Evolutionary conservation across 2,113 vertebrate genomes (phyloP).

Genomic region (Piprites chloris): DNA sequence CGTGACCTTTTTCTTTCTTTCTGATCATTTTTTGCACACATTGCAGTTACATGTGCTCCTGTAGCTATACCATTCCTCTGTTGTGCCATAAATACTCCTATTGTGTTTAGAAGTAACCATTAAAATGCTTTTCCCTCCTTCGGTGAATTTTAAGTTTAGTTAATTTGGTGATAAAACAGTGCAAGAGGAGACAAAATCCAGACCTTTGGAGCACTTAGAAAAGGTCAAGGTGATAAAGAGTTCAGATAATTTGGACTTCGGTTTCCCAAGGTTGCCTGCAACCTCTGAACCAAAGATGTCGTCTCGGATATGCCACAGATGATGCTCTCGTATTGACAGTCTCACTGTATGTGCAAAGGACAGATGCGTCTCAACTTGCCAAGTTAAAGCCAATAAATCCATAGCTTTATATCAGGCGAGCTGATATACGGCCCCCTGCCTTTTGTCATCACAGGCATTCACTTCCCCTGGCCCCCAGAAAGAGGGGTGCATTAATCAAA

Average conservation of each 20-base stretch:
- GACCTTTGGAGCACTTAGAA: conserved; percentile 22
- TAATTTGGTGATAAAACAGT: conserved; percentile 29
- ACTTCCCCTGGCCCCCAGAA: conserved; percentile 74
- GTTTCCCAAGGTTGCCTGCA: conserved; percentile 53
- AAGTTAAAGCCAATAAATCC: conserved; percentile 85
- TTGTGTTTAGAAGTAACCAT: neutral
- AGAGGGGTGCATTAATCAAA: conserved; percentile 84
- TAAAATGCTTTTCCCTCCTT: neutral
- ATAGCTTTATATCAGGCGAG: conserved; percentile 75
- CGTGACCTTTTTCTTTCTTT: conserved; percentile 27
- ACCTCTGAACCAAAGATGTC: conserved; percentile 67
- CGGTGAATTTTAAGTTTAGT: neutral
- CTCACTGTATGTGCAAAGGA: conserved; percentile 65
- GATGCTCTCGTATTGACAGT: conserved; percentile 63
- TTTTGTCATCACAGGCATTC: conserved; percentile 82
- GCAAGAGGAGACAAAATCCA: conserved; percentile 21
- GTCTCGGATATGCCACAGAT: conserved; percentile 35
- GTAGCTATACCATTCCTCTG: neutral
- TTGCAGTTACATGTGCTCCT: neutral
- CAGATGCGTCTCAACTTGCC: conserved; percentile 80
- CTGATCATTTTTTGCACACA: neutral
- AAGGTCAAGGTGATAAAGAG: conserved; percentile 57
- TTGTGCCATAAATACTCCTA: neutral
- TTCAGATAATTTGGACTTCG: conserved; percentile 49
- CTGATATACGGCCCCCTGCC: conserved; percentile 81